phyloP scores from a whole-genome alignment of 23 tunicate genomes.

The Ascidia mentula region DNA sequence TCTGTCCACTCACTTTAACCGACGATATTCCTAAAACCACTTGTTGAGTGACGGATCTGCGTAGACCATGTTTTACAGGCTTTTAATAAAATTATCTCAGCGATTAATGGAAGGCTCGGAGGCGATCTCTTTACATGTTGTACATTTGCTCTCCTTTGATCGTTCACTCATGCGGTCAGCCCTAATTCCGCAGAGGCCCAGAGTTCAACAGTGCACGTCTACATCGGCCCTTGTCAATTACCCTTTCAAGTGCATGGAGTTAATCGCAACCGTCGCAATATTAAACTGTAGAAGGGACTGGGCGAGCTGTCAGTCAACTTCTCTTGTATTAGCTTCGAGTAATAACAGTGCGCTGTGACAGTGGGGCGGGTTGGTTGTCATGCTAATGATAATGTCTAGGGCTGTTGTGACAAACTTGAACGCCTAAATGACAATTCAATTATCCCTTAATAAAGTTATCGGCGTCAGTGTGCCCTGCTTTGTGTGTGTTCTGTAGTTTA shows the following conservation, averaged over 20 bases:
- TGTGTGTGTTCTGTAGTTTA: too few species aligned
- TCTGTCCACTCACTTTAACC: too few species aligned
- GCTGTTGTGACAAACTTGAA: too few species aligned
- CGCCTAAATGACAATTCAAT: too few species aligned
- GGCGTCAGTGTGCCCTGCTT: too few species aligned
- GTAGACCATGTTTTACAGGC: neutral
- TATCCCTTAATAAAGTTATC: too few species aligned
- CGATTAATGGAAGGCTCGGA: neutral
- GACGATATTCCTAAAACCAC: too few species aligned
- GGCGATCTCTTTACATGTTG: neutral
- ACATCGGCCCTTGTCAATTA: conserved; percentile 6
- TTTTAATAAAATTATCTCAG: conserved; percentile 5
- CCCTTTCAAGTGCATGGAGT: neutral
- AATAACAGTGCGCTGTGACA: neutral
- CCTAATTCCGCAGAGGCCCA: neutral
- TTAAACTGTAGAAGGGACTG: neutral
- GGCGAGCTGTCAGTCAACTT: neutral
- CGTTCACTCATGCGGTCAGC: neutral
- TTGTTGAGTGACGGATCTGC: too few species aligned
- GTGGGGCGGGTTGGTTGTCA: too few species aligned
- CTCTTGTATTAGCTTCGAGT: neutral
- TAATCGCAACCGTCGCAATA: neutral
- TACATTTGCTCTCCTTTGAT: neutral
- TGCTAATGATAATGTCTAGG: too few species aligned
- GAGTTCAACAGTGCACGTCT: conserved; percentile 3